Evolutionary conservation across 2,797 vertebrate genomes (phyloP).

Genomic region (Tokudaia tokunoshimensis): DNA sequence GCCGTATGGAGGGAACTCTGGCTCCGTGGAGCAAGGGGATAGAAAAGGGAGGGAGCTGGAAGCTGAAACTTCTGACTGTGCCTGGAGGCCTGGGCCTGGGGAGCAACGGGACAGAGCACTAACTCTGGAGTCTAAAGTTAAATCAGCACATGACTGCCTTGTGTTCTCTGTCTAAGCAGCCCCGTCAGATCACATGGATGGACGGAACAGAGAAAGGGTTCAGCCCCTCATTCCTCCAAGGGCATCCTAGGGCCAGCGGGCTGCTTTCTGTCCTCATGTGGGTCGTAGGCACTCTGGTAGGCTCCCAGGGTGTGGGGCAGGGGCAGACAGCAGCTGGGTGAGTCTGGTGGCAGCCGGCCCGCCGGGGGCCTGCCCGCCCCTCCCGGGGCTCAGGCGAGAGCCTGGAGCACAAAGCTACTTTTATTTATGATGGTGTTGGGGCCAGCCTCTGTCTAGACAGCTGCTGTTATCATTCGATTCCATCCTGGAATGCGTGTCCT

Average conservation of each 20-base stretch:
- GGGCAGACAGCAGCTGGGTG: not conserved
- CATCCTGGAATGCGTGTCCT: slow-evolving; percentile 83
- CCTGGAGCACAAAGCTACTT: slow-evolving; percentile 76
- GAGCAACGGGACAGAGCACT: not conserved
- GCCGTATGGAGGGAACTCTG: accelerated
- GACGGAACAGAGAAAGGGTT: not conserved
- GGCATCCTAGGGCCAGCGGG: not conserved
- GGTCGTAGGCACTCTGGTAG: not conserved
- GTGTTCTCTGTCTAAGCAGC: not conserved
- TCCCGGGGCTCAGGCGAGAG: slow-evolving; percentile 38
- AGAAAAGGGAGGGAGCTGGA: accelerated
- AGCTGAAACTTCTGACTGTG: not conserved
- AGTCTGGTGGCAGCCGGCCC: not conserved
- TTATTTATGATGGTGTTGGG: slow-evolving; percentile 85
- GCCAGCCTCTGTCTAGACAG: slow-evolving; percentile 88
- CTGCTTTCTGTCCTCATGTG: not conserved
- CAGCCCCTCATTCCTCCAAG: accelerated
- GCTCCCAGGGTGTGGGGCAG: not conserved
- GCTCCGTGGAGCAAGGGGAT: accelerated
- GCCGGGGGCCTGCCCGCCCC: not conserved
- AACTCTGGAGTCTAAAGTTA: not conserved
- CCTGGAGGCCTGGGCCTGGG: not conserved
- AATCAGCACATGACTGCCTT: not conserved
- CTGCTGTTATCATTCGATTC: slow-evolving; percentile 85
- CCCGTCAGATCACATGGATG: accelerated